phyloP scores from a whole-genome alignment of 2,113 vertebrate genomes.

The Tapirus terrestris region DNA sequence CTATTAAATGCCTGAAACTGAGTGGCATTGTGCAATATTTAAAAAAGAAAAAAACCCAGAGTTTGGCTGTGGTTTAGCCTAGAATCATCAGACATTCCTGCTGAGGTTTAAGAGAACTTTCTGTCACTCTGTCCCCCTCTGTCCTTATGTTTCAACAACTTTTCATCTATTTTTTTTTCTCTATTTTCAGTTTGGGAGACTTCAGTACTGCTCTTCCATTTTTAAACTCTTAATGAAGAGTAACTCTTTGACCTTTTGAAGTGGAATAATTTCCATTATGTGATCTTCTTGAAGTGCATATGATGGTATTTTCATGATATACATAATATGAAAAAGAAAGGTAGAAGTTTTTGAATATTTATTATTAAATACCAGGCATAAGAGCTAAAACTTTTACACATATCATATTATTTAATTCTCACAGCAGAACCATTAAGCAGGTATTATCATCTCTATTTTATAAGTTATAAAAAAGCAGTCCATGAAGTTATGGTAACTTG shows the following conservation, averaged over 20 bases:
- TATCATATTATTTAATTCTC: not conserved
- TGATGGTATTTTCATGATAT: not conserved
- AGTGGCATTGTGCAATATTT: constrained; percentile 73
- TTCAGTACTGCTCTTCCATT: not conserved
- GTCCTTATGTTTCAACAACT: not conserved
- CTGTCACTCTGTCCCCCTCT: not conserved
- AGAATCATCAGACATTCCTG: constrained; percentile 57
- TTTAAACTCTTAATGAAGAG: not conserved
- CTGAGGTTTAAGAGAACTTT: constrained; percentile 44
- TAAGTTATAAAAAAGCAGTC: not conserved
- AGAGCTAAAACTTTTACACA: not conserved
- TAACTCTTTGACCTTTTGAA: not conserved
- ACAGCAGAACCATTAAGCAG: not conserved
- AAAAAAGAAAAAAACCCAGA: not conserved
- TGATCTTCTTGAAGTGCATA: not conserved
- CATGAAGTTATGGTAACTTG: not conserved
- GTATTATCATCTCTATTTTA: not conserved
- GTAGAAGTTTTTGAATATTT: not conserved
- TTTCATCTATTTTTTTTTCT: not conserved
- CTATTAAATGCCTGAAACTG: constrained; percentile 75
- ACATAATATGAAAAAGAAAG: not conserved
- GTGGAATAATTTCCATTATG: not conserved
- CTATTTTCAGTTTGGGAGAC: not conserved
- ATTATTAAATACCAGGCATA: not conserved
- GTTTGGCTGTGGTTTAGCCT: constrained; percentile 42